phyloP scores from a whole-genome alignment of 2,113 vertebrate genomes.

The Bubo blakistoni region DNA sequence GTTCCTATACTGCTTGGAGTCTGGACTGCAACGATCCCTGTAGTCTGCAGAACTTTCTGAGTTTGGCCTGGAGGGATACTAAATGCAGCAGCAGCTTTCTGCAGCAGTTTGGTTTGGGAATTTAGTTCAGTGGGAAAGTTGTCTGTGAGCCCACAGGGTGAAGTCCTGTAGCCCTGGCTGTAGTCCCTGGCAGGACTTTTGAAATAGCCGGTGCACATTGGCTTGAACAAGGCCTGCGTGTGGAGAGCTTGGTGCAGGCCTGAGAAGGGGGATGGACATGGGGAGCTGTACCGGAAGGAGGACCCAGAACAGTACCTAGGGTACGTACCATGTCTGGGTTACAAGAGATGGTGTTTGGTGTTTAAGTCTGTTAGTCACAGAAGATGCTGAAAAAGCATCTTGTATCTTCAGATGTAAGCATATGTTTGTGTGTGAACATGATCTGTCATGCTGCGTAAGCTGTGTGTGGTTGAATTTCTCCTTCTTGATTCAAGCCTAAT shows the following conservation, averaged over 20 bases:
- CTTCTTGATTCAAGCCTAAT: background rate
- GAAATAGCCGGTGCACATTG: background rate
- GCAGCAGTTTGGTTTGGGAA: rapidly evolving
- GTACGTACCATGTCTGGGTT: background rate
- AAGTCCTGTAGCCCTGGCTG: background rate
- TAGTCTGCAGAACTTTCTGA: background rate
- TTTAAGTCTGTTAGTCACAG: background rate
- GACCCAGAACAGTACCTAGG: background rate
- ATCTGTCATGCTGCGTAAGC: rapidly evolving
- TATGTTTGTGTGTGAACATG: background rate
- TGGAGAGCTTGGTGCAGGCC: background rate
- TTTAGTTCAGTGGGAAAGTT: background rate
- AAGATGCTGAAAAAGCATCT: background rate
- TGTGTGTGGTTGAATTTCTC: background rate
- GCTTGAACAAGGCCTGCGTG: background rate
- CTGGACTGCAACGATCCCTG: rapidly evolving
- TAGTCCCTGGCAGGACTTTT: background rate
- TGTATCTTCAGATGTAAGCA: background rate
- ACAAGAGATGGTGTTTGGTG: rapidly evolving
- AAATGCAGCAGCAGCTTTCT: background rate
- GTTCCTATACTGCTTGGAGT: background rate
- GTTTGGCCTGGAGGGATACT: background rate
- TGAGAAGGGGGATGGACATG: rapidly evolving
- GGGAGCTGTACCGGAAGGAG: background rate
- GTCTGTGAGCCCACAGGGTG: background rate